Evolutionary conservation across 1,140 invertebrate genomes (phyloP).

Genomic region (Teleopsis dalmanni): DNA sequence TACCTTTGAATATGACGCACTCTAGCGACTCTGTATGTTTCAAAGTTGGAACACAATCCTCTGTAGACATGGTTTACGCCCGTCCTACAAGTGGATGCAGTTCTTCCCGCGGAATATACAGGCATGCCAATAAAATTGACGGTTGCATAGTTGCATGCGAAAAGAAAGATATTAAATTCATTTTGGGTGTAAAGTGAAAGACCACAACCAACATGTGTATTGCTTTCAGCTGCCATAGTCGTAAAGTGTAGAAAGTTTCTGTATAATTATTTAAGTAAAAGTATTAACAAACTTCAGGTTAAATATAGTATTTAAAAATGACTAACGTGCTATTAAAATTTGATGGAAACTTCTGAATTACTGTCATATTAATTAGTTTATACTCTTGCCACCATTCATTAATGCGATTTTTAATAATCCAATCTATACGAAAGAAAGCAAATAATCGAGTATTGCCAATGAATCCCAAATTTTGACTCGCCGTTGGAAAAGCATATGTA

Average conservation of each 20-base stretch:
- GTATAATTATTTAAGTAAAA: background rate
- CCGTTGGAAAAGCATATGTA: background rate
- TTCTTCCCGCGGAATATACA: constrained; percentile 3
- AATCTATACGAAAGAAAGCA: background rate
- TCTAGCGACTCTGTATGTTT: background rate
- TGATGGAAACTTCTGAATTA: background rate
- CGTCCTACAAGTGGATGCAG: background rate
- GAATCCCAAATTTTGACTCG: constrained; percentile 9
- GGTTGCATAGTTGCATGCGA: constrained; percentile 15
- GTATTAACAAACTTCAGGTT: background rate
- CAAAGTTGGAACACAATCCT: constrained; percentile 2
- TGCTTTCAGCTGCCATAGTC: constrained; percentile 4
- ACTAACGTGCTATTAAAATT: background rate
- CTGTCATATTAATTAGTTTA: background rate
- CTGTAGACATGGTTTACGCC: constrained; percentile 1
- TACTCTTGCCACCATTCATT: constrained; percentile 7
- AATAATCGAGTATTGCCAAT: background rate
- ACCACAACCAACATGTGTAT: constrained; percentile 8
- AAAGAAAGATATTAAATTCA: background rate
- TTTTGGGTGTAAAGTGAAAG: background rate
- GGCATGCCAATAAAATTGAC: constrained; percentile 7
- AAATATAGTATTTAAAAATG: background rate
- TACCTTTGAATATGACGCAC: background rate
- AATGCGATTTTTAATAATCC: background rate
- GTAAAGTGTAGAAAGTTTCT: constrained; percentile 7